Conservation (phyloP, 2,797 vertebrate species). For the Sebastiscus albofasciatus region DNA sequence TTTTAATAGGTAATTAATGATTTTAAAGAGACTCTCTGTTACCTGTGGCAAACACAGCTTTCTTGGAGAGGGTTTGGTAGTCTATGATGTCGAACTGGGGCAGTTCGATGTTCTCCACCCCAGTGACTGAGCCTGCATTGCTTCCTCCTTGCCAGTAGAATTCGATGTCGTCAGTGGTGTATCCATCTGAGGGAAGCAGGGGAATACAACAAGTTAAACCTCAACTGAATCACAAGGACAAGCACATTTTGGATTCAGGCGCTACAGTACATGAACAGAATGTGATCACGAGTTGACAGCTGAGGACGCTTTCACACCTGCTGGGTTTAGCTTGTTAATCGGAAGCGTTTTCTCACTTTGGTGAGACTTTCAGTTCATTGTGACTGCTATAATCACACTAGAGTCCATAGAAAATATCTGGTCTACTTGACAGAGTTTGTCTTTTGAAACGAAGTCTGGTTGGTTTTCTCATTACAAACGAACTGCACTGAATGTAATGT, state of each 20-base stretch:
- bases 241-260: neutral
- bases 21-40: conserved; percentile 10
- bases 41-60: conserved; percentile 95
- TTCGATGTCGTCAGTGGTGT: conserved; percentile 96
- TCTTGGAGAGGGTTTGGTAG: conserved; percentile 93
- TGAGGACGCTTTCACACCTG: neutral
- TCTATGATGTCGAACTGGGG: conserved; percentile 95
- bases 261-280: neutral
- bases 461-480: neutral
- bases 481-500: neutral
- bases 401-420: neutral
- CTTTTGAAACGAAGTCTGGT: neutral
- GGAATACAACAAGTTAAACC: neutral
- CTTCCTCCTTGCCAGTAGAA: conserved; percentile 94
- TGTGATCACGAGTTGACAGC: neutral
- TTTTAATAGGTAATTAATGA: too few relatives aligned
- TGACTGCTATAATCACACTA: neutral
- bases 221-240: neutral
- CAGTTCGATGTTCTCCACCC: conserved; percentile 93
- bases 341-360: neutral
- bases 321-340: neutral
- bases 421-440: neutral
- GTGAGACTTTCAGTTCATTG: neutral
- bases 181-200: conserved; percentile 86
- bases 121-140: conserved; percentile 85